Base-by-base conservation (phyloP, 2,888 invertebrate species). In the Drosophila pegasa region DNA sequence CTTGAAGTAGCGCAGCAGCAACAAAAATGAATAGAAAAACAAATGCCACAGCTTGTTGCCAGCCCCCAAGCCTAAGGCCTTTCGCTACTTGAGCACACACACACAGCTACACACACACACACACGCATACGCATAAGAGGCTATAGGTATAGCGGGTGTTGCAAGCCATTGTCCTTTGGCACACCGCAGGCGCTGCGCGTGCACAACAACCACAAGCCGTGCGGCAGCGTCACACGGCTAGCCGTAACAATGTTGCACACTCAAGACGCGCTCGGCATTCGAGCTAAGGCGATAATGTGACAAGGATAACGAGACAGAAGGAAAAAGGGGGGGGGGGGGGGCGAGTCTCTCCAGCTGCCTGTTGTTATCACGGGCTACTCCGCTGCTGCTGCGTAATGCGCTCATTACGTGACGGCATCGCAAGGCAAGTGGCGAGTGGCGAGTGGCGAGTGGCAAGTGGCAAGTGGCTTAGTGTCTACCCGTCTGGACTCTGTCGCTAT, bases 271-370 rank as follows among this genome's bases (percentile, higher is more conserved):
- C 75, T 56, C 69, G 77, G 88, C 72, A 86, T 85, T 81, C 45
- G 70, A 77, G 81, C 77, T 76, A 76, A 84, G 80, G 87, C 85
- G 89, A 81, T 87, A 87, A 87, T 89, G 89, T 84, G 89, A 81
- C 89, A 87, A 88, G 87, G 87, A 87, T 89, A 87, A 87, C 84
- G 79, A 88, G 79, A 54, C 68, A 52, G 20, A n/a, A 7, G 2
- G 9, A 14, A 1, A 10, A 27, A 25, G 31, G 62, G 41, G 25
- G 43, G 56, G 45, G 0, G n/a, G 7, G 20, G 12, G 29, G 0
- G n/a, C 2, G 7, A 10, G 45, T 7, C 10, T 10, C 37, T n/a
- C n/a, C 54, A 72, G 48, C 52, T 57, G 73, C 78, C 75, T 84
- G 69, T 80, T 82, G 71, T 85, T 82, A 85, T 85, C 86, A 65